phyloP scores from a whole-genome alignment of 2,113 vertebrate species.

The Limnothrissa miodon region DNA sequence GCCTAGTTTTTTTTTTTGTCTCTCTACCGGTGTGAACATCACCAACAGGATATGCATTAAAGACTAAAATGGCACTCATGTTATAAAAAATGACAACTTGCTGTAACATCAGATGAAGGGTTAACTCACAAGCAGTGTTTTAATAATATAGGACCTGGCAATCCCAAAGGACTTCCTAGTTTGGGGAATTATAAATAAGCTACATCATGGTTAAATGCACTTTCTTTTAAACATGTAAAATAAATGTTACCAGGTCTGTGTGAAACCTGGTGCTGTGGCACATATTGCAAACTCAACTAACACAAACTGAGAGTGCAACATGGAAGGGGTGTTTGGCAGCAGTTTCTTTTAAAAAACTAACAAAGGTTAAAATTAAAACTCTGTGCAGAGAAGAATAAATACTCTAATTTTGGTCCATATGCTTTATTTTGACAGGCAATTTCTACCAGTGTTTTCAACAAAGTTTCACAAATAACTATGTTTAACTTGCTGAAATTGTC shows the following conservation, averaged over 20 bases:
- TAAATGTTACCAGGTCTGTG: slow-evolving; percentile 45
- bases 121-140: neutral
- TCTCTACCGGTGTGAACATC: neutral
- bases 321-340: slow-evolving; percentile 39
- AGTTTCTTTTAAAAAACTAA: slow-evolving; percentile 25
- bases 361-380: slow-evolving; percentile 19
- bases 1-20: neutral
- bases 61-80: neutral
- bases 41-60: neutral
- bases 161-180: slow-evolving; percentile 39
- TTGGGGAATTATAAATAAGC: slow-evolving; percentile 50
- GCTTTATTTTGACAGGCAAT: slow-evolving; percentile 14
- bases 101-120: neutral
- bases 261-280: slow-evolving; percentile 40
- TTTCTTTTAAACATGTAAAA: slow-evolving; percentile 54
- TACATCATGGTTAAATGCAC: slow-evolving; percentile 46
- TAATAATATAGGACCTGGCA: neutral
- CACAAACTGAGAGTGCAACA: slow-evolving; percentile 47
- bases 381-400: neutral
- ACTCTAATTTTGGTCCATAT: slow-evolving; percentile 6
- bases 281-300: slow-evolving; percentile 49
- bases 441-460: neutral
- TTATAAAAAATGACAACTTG: neutral
- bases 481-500: slow-evolving; percentile 3
- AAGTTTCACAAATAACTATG: slow-evolving; percentile 18